Evolutionary conservation across 2,797 vertebrate species (phyloP), one percentile per base, ranked within the genome.

Genomic region (Decapterus maruadsi): DNA sequence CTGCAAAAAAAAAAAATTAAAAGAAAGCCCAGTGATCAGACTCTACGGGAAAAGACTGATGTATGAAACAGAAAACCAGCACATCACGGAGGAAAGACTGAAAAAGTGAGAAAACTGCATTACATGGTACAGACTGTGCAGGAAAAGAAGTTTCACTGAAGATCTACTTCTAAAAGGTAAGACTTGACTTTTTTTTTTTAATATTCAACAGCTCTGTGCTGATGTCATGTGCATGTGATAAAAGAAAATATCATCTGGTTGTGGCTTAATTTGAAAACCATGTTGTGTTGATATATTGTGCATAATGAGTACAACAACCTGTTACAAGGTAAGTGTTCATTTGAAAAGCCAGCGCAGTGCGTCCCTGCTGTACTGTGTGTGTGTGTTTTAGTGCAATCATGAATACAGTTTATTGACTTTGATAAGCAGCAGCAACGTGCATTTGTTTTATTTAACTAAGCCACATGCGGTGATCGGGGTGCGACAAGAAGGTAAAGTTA

Each of bases 91-190:
- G 40, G 50, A 19, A 42, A 22, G 55, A 50, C 9, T 13, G 31
- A 14, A 58, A 72, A 81, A 86, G 83, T 69, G 66, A 81, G 72
- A 48, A 48, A 82, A 57, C 38, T 68, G 75, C 66, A 46, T 72
- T 12, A 4, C 73, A 62, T n/a, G 53, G 12, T 14, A 12, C n/a
- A 1, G 51, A 26, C 72, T 77, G 72, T 67, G 40, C 3, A 26
- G 58, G 34, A 61, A 2, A 40, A 72, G 77, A 84, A 84, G 87
- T 87, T 73, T 64, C 4, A 19, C 61, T 20, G 55, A 70, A 31
- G 43, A 56, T 53, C 59, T 22, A 11, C 64, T 71, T 53, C 31
- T 4, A 10, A 72, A 73, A 87, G 91, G 90, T 89, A 92, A 29
- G 87, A 80, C 16, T 50, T 57, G 1, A 2, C 22, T 68, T 73